Conservation (phyloP, 2,113 vertebrate species). For the Atractosteus spatula region DNA sequence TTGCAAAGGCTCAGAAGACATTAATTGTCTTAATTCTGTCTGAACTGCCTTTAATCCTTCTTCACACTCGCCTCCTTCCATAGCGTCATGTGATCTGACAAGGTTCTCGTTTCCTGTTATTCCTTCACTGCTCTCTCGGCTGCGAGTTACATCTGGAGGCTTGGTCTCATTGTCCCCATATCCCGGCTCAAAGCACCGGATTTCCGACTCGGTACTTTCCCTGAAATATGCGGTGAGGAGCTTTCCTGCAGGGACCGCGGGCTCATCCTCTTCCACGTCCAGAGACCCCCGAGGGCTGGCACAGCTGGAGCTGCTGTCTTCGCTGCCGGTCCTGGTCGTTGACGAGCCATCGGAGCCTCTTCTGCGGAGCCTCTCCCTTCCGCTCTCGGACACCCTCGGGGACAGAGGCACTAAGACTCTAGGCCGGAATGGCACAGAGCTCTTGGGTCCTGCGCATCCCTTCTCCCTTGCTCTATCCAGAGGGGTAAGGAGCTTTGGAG, state of each 20-base stretch:
- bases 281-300: slow-evolving; percentile 48
- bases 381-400: slow-evolving; percentile 30
- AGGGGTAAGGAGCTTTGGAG: slow-evolving; percentile 54
- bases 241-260: background rate
- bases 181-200: background rate
- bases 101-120: background rate
- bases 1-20: background rate
- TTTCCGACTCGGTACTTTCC: background rate
- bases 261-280: slow-evolving; percentile 41
- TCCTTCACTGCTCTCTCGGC: background rate
- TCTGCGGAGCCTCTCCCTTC: slow-evolving; percentile 28
- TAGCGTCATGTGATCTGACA: slow-evolving; percentile 10
- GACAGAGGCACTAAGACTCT: slow-evolving; percentile 37
- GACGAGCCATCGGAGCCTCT: slow-evolving; percentile 18
- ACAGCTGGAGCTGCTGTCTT: slow-evolving; percentile 53
- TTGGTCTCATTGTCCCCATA: background rate
- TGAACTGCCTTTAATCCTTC: background rate
- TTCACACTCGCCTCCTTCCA: slow-evolving; percentile 10
- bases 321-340: slow-evolving; percentile 42
- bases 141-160: background rate
- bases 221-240: background rate
- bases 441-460: slow-evolving; percentile 26
- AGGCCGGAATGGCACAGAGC: slow-evolving; percentile 44
- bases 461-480: slow-evolving; percentile 36
- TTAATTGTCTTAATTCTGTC: background rate